Evolutionary conservation across 2,888 invertebrate genomes (phyloP).

Genomic region (Stratiomys singularior): DNA sequence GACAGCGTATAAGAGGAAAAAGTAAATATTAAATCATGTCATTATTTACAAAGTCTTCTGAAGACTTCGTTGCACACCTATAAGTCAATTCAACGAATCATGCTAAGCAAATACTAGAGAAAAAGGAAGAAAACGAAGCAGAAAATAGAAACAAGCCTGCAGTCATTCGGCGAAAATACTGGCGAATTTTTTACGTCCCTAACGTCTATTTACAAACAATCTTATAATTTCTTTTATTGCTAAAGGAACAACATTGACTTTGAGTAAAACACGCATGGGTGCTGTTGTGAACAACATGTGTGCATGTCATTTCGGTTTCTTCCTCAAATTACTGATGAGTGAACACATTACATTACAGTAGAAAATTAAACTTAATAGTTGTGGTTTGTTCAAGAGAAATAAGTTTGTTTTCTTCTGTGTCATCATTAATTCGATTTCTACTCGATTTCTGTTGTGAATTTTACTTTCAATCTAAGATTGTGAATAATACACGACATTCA

Average conservation of each 20-base stretch:
- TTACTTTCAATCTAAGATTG: neutral
- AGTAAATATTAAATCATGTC: neutral
- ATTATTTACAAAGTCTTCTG: neutral
- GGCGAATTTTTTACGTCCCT: neutral
- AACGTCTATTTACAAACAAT: neutral
- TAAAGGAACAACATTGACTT: neutral
- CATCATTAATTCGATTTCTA: neutral
- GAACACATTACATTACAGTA: neutral
- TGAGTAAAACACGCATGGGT: neutral
- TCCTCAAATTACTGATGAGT: neutral
- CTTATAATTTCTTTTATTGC: neutral
- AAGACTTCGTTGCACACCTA: neutral
- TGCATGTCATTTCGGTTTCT: neutral
- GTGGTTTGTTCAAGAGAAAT: neutral
- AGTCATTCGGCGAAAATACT: neutral
- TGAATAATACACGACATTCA: neutral
- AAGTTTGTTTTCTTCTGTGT: neutral
- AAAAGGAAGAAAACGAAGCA: neutral
- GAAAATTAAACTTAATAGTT: constrained; percentile 12
- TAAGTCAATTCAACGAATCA: neutral
- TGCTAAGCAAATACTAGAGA: neutral
- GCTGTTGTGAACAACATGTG: neutral
- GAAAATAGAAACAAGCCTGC: neutral
- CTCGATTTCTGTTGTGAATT: neutral
- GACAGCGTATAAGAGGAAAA: neutral